Base-by-base conservation (phyloP, 1,140 invertebrate genomes). In the Formica exsecta region DNA sequence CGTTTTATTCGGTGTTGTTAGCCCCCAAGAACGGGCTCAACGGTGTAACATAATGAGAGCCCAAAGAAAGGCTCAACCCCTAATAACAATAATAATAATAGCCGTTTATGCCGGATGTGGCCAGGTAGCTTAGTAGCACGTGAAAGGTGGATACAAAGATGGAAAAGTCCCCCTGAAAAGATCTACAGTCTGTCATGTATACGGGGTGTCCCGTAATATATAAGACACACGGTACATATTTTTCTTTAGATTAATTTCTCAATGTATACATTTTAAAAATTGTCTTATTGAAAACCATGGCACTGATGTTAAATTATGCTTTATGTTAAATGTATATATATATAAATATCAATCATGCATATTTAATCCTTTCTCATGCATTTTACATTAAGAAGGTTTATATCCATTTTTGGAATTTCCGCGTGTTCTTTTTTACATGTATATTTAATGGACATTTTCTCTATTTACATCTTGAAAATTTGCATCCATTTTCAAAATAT, bases 51-150 rank as follows among this genome's bases (percentile, higher is more conserved):
- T 90, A 91, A 91, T 89, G 85, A 90, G 88, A 87, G 71, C 79
- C 65, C 85, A 64, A 86, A 62, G 66, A 66, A 86, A 85, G 75
- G 65, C 62, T 64, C 85, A 71, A 85, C 89, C 87, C 84, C 84
- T 91, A 90, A 91, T 74, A 73, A 22, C 13, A 59, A 25, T 16
- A 74, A 9, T 64, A 64, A 48, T 91, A 83, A 90, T 80, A 84
- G 75, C 57, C 54, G 87, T 85, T 51, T 84, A 77, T 71, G 68
- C 86, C 87, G 91, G 87, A 92, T 89, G 86, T 71, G 86, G 86
- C 66, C 76, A 85, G 88, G 71, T 73, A 87, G 84, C 87, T 1
- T 84, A 71, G 80, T 86, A 88, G 81, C 87, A 91, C 91, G 90
- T 92, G 89, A 87, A n/a, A 32, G 8, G 29, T 5, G 11, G 7